Evolutionary conservation across 2,797 vertebrate species (phyloP).

Genomic region (Tolypeutes matacus): DNA sequence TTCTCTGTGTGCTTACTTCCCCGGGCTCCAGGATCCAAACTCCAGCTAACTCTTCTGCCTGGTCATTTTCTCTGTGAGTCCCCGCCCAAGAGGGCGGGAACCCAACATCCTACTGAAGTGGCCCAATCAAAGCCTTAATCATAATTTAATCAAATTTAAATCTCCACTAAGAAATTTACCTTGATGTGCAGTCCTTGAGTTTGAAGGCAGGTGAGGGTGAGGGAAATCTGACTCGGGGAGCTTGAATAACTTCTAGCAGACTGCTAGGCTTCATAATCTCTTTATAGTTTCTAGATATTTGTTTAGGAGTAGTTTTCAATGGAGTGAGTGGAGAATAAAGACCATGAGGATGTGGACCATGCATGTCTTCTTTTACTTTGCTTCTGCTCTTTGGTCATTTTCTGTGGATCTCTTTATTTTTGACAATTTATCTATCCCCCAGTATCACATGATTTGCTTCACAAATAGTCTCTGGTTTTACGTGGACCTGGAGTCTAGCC

Average conservation of each 20-base stretch:
- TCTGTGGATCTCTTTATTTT: neutral
- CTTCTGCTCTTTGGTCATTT: neutral
- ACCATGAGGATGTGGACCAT: neutral
- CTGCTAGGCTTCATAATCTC: neutral
- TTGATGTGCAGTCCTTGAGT: neutral
- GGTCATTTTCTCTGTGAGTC: no score
- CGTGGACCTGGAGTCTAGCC: neutral
- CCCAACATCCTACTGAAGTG: no score
- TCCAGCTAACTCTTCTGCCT: no score
- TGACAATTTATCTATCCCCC: neutral
- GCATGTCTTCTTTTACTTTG: neutral
- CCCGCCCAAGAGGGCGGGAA: no score
- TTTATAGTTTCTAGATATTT: neutral
- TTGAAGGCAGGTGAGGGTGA: neutral
- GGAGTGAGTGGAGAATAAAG: neutral
- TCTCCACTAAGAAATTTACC: neutral
- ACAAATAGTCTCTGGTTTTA: neutral
- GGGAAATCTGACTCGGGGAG: neutral
- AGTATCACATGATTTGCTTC: neutral
- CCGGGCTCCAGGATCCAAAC: no score
- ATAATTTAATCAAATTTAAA: neutral
- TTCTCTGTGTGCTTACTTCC: no score
- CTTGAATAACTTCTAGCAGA: neutral
- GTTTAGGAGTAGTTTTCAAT: neutral
- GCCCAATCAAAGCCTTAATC: neutral